Evolutionary conservation across 2,797 vertebrate species (phyloP).

Genomic region (Dermochelys coriacea): DNA sequence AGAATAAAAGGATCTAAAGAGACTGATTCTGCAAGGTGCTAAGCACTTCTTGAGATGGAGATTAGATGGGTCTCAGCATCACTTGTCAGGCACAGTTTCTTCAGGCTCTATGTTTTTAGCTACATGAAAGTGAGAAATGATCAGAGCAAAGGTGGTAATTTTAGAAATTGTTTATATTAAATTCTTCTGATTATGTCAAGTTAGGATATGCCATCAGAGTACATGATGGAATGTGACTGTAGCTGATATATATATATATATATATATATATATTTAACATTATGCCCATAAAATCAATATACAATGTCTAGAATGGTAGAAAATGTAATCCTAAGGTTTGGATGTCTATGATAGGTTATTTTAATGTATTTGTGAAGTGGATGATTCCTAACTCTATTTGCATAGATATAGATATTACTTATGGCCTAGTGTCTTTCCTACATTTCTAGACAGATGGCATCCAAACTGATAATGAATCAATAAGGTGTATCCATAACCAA

Average conservation of each 20-base stretch:
- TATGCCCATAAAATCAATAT: neutral
- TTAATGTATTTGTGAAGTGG: neutral
- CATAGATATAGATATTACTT: too few relatives aligned
- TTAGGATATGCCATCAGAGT: neutral
- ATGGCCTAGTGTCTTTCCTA: too few relatives aligned
- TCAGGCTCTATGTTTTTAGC: neutral
- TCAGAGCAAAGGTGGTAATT: neutral
- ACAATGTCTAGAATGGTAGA: neutral
- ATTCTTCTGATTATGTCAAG: neutral
- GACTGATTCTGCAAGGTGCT: neutral
- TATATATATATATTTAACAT: too few relatives aligned
- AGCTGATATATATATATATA: too few relatives aligned
- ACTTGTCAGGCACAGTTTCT: too few relatives aligned
- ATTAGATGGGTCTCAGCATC: neutral
- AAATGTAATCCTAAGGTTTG: neutral
- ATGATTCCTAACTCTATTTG: neutral
- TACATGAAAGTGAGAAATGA: neutral
- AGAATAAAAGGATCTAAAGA: neutral
- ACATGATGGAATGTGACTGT: neutral
- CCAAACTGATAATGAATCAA: fast-evolving
- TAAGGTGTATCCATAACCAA: neutral
- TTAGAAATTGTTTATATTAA: neutral
- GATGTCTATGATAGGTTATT: neutral
- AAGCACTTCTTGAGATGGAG: neutral
- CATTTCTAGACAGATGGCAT: neutral